Percentiles rank a stretch among this genome's conserved stretches.
phyloP scores from a whole-genome alignment of 2,797 vertebrate genomes.

The Coendou prehensilis region DNA sequence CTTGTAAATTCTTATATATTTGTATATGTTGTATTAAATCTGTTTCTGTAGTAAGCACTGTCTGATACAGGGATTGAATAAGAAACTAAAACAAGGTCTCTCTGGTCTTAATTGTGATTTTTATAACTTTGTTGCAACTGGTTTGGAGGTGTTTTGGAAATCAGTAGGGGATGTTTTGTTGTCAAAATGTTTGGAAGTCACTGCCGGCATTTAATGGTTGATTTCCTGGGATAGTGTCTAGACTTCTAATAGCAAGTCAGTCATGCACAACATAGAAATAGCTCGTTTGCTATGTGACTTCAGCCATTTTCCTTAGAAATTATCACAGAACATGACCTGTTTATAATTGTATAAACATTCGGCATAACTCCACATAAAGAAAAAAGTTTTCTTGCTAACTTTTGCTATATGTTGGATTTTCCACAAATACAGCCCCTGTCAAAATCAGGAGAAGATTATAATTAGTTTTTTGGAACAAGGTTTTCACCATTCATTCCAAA shows the following conservation, averaged over 20 bases:
- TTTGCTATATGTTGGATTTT: slow-evolving; percentile 68
- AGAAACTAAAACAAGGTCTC: background rate
- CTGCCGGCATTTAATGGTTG: background rate
- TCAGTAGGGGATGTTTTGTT: background rate
- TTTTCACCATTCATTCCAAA: slow-evolving; percentile 38
- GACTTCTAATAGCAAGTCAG: background rate
- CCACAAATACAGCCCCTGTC: slow-evolving; percentile 24
- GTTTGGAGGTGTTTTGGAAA: background rate
- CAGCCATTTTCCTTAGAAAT: background rate
- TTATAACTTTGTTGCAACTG: background rate
- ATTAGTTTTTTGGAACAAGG: slow-evolving; percentile 64
- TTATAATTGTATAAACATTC: slow-evolving; percentile 10
- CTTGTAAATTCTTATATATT: background rate
- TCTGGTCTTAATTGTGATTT: background rate
- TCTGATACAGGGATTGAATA: background rate
- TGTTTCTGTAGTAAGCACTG: background rate
- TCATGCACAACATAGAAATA: background rate
- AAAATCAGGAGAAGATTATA: slow-evolving; percentile 62
- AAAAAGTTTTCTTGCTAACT: background rate
- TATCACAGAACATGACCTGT: background rate
- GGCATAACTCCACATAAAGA: slow-evolving; percentile 25
- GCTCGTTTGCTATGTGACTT: background rate
- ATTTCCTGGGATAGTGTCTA: background rate
- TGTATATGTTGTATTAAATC: background rate
- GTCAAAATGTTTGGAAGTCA: background rate